A percentile compares a stretch with the other conserved stretches of the same genome.
These are phyloP conservation scores for Myotis brandtii DNA, from an alignment of 2,113 vertebrate genomes.

Conservation along the genomic window DNA sequence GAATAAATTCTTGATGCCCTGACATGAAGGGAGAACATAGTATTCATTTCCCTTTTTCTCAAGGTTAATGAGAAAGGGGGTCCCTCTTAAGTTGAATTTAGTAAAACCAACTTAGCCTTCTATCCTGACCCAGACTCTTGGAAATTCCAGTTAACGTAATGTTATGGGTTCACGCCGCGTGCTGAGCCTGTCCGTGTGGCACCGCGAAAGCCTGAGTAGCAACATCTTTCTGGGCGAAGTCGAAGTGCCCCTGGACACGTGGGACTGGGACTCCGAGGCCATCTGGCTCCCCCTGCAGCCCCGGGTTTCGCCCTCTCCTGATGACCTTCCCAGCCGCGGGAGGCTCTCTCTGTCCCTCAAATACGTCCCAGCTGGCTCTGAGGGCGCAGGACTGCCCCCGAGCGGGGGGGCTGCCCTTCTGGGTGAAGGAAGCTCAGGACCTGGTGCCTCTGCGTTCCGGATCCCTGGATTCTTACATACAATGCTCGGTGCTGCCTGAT, in stretches of 20 bases:
- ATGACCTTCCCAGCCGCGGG: constrained; percentile 89
- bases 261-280: constrained; percentile 92
- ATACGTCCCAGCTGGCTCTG: constrained; percentile 89
- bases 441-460: constrained; percentile 91
- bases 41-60: neutral
- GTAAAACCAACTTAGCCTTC: neutral
- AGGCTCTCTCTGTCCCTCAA: constrained; percentile 92
- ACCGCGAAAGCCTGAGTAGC: constrained; percentile 91
- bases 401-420: constrained; percentile 96
- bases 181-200: constrained; percentile 97
- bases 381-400: constrained; percentile 89
- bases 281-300: constrained; percentile 93
- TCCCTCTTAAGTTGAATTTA: neutral
- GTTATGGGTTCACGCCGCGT: constrained; percentile 84
- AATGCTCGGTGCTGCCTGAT: constrained; percentile 95
- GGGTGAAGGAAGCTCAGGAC: constrained; percentile 94
- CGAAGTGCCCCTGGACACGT: constrained; percentile 90
- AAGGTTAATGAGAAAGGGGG: neutral
- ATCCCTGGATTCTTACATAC: constrained; percentile 90
- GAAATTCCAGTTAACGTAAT: constrained; percentile 66
- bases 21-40: neutral
- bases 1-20: too few relatives aligned
- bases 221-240: constrained; percentile 97
- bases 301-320: constrained; percentile 86
- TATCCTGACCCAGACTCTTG: neutral